Conservation (phyloP, 2,113 vertebrate species). For the Takifugu flavidus region DNA sequence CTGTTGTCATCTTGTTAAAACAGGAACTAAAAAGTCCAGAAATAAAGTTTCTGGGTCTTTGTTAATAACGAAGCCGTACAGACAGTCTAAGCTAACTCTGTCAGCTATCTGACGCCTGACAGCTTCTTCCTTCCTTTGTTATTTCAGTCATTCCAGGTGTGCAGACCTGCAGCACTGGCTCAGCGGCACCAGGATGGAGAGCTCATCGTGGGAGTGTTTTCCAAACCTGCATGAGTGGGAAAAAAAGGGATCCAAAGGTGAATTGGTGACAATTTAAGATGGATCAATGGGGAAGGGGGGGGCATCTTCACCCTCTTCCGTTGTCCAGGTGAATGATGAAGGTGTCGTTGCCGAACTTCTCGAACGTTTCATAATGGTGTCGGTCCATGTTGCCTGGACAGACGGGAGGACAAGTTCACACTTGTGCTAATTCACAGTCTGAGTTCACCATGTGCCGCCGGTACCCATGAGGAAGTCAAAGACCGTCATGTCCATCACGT, state of each 20-base stretch:
- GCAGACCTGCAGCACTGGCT: conserved; percentile 95
- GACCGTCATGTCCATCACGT: conserved; percentile 98
- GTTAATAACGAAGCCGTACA: too few relatives aligned
- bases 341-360: conserved; percentile 96
- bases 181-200: conserved; percentile 93
- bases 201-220: conserved; percentile 93
- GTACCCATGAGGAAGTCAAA: conserved; percentile 98
- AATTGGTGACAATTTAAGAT: neutral
- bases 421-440: neutral
- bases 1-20: too few relatives aligned
- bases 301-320: conserved; percentile 84
- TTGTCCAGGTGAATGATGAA: conserved; percentile 98
- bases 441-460: conserved; percentile 18
- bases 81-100: too few relatives aligned
- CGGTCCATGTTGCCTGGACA: conserved; percentile 94
- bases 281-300: neutral
- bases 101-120: too few relatives aligned
- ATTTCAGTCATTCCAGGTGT: too few relatives aligned
- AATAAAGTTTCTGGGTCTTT: too few relatives aligned
- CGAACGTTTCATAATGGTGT: conserved; percentile 98
- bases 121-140: too few relatives aligned
- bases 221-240: conserved; percentile 80
- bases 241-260: neutral
- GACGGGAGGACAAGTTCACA: neutral
- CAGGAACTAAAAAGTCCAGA: too few relatives aligned